Percentiles rank a stretch among this genome's conserved stretches.
These are phyloP conservation scores for Trialeurodes vaporariorum DNA, from an alignment of 1,140 invertebrate species.

Conservation along the genomic window DNA sequence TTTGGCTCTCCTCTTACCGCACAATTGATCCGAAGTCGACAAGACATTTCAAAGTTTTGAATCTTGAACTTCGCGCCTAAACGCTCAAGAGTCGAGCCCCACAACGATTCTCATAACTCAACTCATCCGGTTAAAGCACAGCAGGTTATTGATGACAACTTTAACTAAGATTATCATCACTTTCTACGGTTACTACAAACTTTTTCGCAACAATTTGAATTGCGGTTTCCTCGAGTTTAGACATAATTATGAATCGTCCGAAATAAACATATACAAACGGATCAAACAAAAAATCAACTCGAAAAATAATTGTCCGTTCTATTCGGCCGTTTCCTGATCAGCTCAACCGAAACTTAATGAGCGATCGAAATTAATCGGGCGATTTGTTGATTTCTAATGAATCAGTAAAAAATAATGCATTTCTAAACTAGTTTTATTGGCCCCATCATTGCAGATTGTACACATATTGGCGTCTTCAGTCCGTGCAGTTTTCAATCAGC, in stretches of 20 bases:
- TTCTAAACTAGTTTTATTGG: no score
- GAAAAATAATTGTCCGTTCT: not conserved
- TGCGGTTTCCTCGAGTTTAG: not conserved
- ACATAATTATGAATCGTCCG: not conserved
- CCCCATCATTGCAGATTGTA: no score
- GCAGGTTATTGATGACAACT: not conserved
- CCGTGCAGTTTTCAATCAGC: no score
- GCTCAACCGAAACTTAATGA: no score
- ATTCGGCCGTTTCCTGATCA: not conserved
- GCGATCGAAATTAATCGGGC: no score
- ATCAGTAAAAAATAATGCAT: no score
- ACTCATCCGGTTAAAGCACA: not conserved
- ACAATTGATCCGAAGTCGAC: no score
- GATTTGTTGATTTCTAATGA: no score
- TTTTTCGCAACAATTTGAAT: not conserved
- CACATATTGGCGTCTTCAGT: no score
- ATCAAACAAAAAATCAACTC: not conserved
- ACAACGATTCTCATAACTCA: not conserved
- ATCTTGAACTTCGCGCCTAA: not conserved
- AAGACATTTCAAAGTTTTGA: not conserved
- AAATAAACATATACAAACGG: not conserved
- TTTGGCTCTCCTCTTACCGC: not conserved
- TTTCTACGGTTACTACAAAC: not conserved
- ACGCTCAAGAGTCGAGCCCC: no score
- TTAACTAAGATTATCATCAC: not conserved